Conservation (phyloP, 2,797 vertebrate genomes). For the Eleutherodactylus coqui region DNA sequence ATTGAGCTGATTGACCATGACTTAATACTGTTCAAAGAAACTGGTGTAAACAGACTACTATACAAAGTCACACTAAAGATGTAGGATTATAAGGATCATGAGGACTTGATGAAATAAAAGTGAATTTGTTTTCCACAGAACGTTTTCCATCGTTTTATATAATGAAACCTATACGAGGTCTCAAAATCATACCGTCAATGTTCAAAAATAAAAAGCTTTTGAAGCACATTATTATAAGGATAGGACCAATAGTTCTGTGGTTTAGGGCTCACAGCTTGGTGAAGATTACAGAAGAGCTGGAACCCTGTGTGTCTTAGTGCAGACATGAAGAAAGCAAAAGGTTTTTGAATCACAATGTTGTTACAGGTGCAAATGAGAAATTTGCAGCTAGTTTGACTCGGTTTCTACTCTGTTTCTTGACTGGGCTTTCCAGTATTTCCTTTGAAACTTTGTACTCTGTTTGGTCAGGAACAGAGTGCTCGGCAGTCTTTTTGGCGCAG, state of each 20-base stretch:
- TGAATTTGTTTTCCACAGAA: constrained; percentile 64
- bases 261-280: constrained; percentile 4
- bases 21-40: constrained; percentile 70
- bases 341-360: constrained; percentile 80
- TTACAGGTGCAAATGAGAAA: constrained; percentile 88
- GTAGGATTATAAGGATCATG: constrained; percentile 64
- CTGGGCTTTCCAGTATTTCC: constrained; percentile 82
- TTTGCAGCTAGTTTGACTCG: constrained; percentile 93
- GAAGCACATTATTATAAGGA: constrained; percentile 33
- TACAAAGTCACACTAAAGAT: constrained; percentile 66
- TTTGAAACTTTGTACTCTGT: constrained; percentile 65
- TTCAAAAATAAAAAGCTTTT: constrained; percentile 48
- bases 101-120: constrained; percentile 69
- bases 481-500: constrained; percentile 46
- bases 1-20: constrained; percentile 69
- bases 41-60: constrained; percentile 70
- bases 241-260: constrained; percentile 24
- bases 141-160: constrained; percentile 50
- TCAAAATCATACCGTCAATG: constrained; percentile 34
- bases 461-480: constrained; percentile 65
- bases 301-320: constrained; percentile 69
- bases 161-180: not conserved
- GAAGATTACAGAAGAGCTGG: constrained; percentile 48
- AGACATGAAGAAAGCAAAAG: constrained; percentile 64
- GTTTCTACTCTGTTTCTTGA: constrained; percentile 85